Base-by-base conservation (phyloP, 2,113 vertebrate genomes). In the Herpetotheres cachinnans region DNA sequence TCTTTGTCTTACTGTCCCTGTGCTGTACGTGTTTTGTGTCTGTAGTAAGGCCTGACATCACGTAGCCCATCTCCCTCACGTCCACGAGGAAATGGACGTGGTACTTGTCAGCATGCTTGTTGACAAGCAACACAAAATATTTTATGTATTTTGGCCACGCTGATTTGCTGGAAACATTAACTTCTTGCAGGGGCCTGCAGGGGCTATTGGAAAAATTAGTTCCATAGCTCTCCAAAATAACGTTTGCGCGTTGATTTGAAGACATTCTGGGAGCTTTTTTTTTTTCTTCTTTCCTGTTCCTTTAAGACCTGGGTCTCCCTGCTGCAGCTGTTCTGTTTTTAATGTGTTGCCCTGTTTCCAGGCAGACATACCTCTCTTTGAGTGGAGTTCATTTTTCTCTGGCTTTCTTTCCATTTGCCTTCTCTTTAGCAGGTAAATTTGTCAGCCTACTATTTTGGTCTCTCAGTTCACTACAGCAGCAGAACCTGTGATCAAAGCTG, bases 291-390 rank as follows among this genome's bases (percentile, higher is more conserved):
- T 90, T 90, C 46, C 61, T 90, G 20, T 92, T 96, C 50, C 62
- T 27, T 65, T 69, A 73, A 70, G 79, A 44, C 32, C 9, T 32
- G 36, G 11, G 18, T 77, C 32, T 88, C 82, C 46, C 27, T 88
- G 49, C 78, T 82, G 71, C 90, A 96, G 87, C 82, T 92, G 71
- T 50, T 91, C 85, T 90, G 58, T 54, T 82, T 96, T 62, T 77
- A 70, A n/a, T 44, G 54, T 80, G 32, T 95, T 90, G 54, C 71
- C 96, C 74, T 1, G 36, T 95, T 97, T 96, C 92, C 82, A 95
- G 71, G 71, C 90, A 83, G 50, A 83, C 52, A 22, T 50, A 47
- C 11, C 32, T 34, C 40, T 56, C 40, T 93, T 58, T 59, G 44
- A 93, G 29, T 32, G 42, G 63, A 86, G 26, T 88, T 93, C 16